A percentile compares a stretch with the other conserved stretches of the same genome.
Conservation (phyloP, 2,888 invertebrate species). For the Heliconius sara region DNA sequence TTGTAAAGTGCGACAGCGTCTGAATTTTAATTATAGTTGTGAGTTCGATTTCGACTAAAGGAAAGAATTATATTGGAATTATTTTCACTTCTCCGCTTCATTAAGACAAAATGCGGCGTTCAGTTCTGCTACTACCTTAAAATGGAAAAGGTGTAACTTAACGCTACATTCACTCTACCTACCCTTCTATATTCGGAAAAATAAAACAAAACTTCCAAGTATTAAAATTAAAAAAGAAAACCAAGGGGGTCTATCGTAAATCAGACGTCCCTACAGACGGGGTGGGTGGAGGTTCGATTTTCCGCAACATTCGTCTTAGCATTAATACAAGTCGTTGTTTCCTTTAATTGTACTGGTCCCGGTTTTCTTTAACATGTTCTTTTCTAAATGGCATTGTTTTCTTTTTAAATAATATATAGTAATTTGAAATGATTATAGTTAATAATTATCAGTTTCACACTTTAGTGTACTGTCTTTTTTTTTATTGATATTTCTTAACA, state of each 20-base stretch:
- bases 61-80: neutral
- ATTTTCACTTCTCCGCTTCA: neutral
- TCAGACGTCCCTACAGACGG: constrained; percentile 76
- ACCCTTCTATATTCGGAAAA: neutral
- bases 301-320: constrained; percentile 84
- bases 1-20: constrained; percentile 14
- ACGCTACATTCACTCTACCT: neutral
- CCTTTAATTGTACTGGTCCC: constrained; percentile 82
- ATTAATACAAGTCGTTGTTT: constrained; percentile 79
- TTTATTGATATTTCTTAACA: too few relatives aligned
- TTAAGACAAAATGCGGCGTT: neutral
- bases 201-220: constrained; percentile 27
- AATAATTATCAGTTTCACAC: too few relatives aligned
- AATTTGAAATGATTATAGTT: neutral
- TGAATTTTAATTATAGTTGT: neutral
- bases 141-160: neutral
- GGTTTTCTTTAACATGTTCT: constrained; percentile 49
- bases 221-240: constrained; percentile 63
- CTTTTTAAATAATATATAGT: neutral
- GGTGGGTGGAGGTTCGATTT: constrained; percentile 74
- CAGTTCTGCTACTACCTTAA: neutral
- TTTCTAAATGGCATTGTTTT: constrained; percentile 7
- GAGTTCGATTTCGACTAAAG: neutral
- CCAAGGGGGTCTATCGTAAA: constrained; percentile 67
- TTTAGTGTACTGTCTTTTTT: too few relatives aligned